A percentile compares a stretch with the other conserved stretches of the same genome.
These are phyloP conservation scores for Chalcis sispes DNA, from an alignment of 2,888 invertebrate genomes.

Conservation along the genomic window DNA sequence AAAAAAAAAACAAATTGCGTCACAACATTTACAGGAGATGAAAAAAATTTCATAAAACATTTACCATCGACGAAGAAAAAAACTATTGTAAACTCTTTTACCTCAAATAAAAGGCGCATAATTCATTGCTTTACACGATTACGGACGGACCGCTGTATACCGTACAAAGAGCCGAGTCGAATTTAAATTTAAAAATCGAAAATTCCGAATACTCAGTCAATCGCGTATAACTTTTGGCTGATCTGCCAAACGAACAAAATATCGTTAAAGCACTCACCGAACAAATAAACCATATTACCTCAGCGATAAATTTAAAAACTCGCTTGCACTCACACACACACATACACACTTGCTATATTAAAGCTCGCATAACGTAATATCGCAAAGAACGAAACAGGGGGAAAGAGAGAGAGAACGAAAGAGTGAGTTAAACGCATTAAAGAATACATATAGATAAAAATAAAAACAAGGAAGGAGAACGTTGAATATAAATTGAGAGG, in stretches of 20 bases:
- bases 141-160: no score
- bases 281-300: conserved; percentile 27
- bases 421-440: background rate
- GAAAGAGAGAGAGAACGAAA: background rate
- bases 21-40: conserved; percentile 13
- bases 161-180: no score
- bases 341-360: no score
- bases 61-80: conserved; percentile 9
- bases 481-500: conserved; percentile 44
- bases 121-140: conserved; percentile 5
- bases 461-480: background rate
- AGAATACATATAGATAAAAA: background rate
- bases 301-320: conserved; percentile 17
- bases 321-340: background rate
- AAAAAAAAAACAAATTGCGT: background rate
- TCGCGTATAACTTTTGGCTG: background rate
- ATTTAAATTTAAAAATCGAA: background rate
- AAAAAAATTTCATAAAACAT: conserved; percentile 16
- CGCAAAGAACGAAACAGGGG: background rate
- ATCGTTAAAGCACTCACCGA: background rate
- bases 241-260: background rate
- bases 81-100: conserved; percentile 6
- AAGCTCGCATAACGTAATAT: conserved; percentile 28
- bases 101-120: conserved; percentile 1
- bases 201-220: conserved; percentile 18